Conservation (phyloP, 2,888 invertebrate species). For the Drosophila nigricruria region DNA sequence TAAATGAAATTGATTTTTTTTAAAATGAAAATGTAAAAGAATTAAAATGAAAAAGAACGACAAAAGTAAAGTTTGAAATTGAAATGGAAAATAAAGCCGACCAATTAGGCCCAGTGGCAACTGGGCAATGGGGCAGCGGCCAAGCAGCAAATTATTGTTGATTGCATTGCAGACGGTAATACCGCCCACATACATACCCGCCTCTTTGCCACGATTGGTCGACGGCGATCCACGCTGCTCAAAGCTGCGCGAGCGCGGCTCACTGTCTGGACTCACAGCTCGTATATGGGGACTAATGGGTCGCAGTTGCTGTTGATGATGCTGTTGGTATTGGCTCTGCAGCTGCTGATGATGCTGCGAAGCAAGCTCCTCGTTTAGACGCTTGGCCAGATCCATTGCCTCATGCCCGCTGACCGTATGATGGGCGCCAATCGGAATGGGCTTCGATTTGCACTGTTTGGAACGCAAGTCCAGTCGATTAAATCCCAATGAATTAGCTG, state of each 20-base stretch:
- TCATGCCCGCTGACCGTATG: constrained; percentile 93
- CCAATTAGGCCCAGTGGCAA: neutral
- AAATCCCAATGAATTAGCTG: constrained; percentile 72
- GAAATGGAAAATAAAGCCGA: constrained; percentile 18
- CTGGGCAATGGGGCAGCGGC: neutral
- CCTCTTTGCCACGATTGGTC: constrained; percentile 53
- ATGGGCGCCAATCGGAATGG: constrained; percentile 89
- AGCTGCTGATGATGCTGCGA: constrained; percentile 63
- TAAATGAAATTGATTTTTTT: no score
- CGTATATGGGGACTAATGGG: constrained; percentile 85
- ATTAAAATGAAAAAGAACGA: neutral
- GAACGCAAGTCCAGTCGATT: constrained; percentile 69
- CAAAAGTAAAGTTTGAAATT: constrained; percentile 24
- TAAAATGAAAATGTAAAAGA: no score
- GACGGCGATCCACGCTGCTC: constrained; percentile 86
- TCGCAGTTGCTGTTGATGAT: constrained; percentile 65
- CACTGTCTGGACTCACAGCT: constrained; percentile 86
- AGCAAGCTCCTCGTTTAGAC: constrained; percentile 88
- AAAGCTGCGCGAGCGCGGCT: constrained; percentile 89
- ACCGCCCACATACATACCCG: constrained; percentile 64
- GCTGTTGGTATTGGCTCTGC: constrained; percentile 23
- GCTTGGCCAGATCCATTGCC: constrained; percentile 90
- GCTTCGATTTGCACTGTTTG: constrained; percentile 88
- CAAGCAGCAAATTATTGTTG: neutral
- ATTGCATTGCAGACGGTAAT: constrained; percentile 5